Conservation (phyloP, 2,797 vertebrate genomes). For the Danio jaintianensis region DNA sequence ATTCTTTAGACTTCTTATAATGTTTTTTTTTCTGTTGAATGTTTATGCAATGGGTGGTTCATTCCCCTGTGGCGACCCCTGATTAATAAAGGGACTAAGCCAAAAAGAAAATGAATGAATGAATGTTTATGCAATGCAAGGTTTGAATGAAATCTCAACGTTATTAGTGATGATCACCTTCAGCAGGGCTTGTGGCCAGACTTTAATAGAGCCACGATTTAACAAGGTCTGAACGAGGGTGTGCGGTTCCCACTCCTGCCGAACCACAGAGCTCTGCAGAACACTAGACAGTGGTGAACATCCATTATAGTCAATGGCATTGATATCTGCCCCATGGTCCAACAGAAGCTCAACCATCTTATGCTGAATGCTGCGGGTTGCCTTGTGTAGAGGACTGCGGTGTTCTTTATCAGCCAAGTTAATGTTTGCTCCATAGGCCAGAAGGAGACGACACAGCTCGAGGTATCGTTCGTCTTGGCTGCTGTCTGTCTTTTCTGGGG, state of each 20-base stretch:
- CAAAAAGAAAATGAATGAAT: too few species aligned
- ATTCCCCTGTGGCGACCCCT: too few species aligned
- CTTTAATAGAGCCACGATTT: constrained; percentile 75
- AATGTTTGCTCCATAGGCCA: constrained; percentile 57
- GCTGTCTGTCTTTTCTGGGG: not conserved
- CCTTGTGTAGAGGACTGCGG: constrained; percentile 78
- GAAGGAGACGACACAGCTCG: constrained; percentile 72
- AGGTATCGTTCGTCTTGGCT: constrained; percentile 50
- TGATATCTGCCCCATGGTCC: constrained; percentile 67
- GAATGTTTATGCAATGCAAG: constrained; percentile 2
- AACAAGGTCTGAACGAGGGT: constrained; percentile 72
- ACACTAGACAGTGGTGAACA: constrained; percentile 71
- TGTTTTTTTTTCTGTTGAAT: not conserved
- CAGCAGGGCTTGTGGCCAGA: constrained; percentile 76
- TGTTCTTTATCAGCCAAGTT: constrained; percentile 68
- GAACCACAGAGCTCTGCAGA: constrained; percentile 65
- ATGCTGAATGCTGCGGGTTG: constrained; percentile 68
- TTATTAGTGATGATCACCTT: constrained; percentile 67
- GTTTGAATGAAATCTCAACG: too few species aligned
- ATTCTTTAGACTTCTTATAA: too few species aligned
- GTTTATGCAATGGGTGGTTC: constrained; percentile 11
- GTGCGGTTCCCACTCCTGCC: constrained; percentile 60
- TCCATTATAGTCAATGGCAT: constrained; percentile 76
- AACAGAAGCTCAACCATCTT: constrained; percentile 71
- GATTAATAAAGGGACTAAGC: too few species aligned